A percentile compares a stretch with the other conserved stretches of the same genome.
These are phyloP conservation scores for Colletes gigas DNA, from an alignment of 1,140 invertebrate genomes.

Conservation along the genomic window DNA sequence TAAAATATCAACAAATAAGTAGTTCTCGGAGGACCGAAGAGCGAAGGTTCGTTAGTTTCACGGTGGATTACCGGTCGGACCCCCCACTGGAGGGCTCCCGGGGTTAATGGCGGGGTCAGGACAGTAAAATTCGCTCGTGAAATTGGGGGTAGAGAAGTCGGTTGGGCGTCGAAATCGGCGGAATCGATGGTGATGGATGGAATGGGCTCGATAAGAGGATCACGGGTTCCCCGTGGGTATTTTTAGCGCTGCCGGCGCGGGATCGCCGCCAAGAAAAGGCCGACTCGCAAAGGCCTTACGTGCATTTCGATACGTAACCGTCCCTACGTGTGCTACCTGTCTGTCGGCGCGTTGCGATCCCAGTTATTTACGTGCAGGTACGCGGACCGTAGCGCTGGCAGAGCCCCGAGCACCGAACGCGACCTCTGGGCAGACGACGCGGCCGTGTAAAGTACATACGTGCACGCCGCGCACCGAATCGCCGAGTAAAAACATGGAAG, in stretches of 20 bases:
- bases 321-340: slow-evolving; percentile 15
- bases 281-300: slow-evolving; percentile 42
- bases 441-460: slow-evolving; percentile 21
- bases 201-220: slow-evolving; percentile 14
- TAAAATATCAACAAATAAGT: too few relatives aligned
- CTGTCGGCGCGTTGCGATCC: slow-evolving; percentile 16
- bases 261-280: slow-evolving; percentile 42
- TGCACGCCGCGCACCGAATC: slow-evolving; percentile 56
- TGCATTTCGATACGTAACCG: slow-evolving; percentile 47
- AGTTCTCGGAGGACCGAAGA: too few relatives aligned
- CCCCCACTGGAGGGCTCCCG: too few relatives aligned
- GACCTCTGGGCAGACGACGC: slow-evolving; percentile 24
- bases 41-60: too few relatives aligned
- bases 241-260: slow-evolving; percentile 11
- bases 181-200: neutral
- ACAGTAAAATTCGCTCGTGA: too few relatives aligned
- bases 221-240: slow-evolving; percentile 20
- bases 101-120: too few relatives aligned
- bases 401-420: neutral
- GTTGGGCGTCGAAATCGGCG: neutral
- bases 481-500: slow-evolving; percentile 71
- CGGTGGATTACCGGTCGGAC: too few relatives aligned
- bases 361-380: slow-evolving; percentile 54
- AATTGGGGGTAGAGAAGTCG: too few relatives aligned
- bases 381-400: slow-evolving; percentile 4